phyloP scores from a whole-genome alignment of 2,113 vertebrate genomes.

The Menura novaehollandiae region DNA sequence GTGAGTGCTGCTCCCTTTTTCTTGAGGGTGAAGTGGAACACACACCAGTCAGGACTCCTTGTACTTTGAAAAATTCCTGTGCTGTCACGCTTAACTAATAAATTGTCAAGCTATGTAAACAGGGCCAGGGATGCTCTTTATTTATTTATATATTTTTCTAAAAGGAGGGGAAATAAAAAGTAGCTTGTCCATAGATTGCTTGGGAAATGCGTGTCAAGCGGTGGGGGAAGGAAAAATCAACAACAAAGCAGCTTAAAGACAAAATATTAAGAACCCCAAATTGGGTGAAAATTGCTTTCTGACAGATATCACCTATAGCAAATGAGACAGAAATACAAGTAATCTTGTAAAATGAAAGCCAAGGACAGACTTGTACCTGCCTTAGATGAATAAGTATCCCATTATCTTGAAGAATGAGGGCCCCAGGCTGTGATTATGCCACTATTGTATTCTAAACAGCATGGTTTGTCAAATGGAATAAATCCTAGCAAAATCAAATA shows the following conservation, averaged over 20 bases:
- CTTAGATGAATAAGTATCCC: slow-evolving; percentile 89
- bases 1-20: not conserved
- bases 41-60: not conserved
- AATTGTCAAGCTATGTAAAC: not conserved
- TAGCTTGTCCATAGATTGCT: not conserved
- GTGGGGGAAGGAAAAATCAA: not conserved
- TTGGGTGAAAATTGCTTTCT: slow-evolving; percentile 65
- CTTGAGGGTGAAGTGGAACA: not conserved
- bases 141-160: slow-evolving; percentile 12
- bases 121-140: not conserved
- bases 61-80: slow-evolving; percentile 44
- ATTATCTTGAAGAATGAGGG: slow-evolving; percentile 92
- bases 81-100: slow-evolving; percentile 41
- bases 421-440: slow-evolving; percentile 89
- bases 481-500: slow-evolving; percentile 73
- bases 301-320: slow-evolving; percentile 65
- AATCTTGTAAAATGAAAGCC: slow-evolving; percentile 83
- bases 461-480: slow-evolving; percentile 89
- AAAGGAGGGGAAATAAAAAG: accelerated
- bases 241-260: slow-evolving; percentile 25
- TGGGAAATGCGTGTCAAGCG: not conserved
- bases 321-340: slow-evolving; percentile 72
- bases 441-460: slow-evolving; percentile 93
- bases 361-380: slow-evolving; percentile 81
- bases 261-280: slow-evolving; percentile 49